phyloP scores from a whole-genome alignment of 2,797 vertebrate genomes.

The Coranthus polyacanthus region DNA sequence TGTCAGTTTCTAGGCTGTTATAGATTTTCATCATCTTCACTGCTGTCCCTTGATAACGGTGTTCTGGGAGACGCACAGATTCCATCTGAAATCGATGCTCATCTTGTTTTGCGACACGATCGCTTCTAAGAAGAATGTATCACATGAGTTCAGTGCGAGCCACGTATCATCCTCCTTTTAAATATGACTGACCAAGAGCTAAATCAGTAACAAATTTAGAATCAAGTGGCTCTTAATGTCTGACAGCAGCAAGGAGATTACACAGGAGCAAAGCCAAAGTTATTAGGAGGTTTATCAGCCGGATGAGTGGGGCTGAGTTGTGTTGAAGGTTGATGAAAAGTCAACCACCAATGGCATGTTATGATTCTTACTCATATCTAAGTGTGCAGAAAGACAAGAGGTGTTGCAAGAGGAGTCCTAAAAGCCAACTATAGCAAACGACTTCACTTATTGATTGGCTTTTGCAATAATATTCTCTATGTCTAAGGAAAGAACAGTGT shows the following conservation, averaged over 20 bases:
- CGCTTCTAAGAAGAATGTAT: constrained; percentile 20
- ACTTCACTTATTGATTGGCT: no score
- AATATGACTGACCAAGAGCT: constrained; percentile 4
- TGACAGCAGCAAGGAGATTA: background rate
- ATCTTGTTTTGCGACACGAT: constrained; percentile 40
- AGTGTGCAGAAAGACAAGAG: constrained; percentile 14
- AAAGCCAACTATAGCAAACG: background rate
- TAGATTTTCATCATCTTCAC: constrained; percentile 32
- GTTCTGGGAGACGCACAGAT: constrained; percentile 8
- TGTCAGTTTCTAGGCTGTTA: constrained; percentile 13
- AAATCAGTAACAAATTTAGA: background rate
- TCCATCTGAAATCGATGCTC: constrained; percentile 62
- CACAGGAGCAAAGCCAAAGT: background rate
- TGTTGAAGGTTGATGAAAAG: constrained; percentile 4
- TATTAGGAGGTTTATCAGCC: background rate
- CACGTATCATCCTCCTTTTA: background rate
- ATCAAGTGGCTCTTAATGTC: background rate
- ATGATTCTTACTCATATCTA: constrained; percentile 1
- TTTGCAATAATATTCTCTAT: no score
- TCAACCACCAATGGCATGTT: background rate
- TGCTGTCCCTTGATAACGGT: constrained; percentile 9
- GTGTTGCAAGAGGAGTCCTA: background rate
- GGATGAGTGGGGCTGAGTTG: background rate
- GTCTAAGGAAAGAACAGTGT: background rate
- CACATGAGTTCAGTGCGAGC: constrained; percentile 20